Evolutionary conservation across 1,140 invertebrate genomes (phyloP), one percentile per base, ranked within the genome.

Genomic region (Pachypeltis micranthus): DNA sequence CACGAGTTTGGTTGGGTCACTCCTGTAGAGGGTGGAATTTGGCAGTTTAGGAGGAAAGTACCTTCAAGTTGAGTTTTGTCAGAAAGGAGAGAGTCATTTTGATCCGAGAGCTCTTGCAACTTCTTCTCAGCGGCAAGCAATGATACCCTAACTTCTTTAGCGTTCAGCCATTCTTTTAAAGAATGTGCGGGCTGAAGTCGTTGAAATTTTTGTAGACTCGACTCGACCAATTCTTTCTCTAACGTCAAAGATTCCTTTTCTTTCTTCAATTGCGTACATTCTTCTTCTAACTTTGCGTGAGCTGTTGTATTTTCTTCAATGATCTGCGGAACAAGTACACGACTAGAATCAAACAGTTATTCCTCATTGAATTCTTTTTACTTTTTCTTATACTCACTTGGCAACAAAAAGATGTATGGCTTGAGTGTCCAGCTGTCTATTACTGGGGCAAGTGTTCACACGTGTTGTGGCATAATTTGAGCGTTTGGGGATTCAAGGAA

Each of bases 281-380:
- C 73, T 44, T 72, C 70, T 61, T 73, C 70, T 44, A 77, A 66
- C 58, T 77, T 75, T n/a, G 75, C 51, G 76, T 74, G 10, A 71
- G 74, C 65, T 75, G 54, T 59, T 62, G 24, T 44, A 23, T 54
- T 67, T 60, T 58, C 60, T 66, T 61, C 65, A 14, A 66, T 34
- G 21, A 59, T 59, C 63, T 63, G 16, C 31, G 67, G 58, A 55
- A 14, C 26, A 63, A 62, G 28, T 56, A 51, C 59, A 66, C 24
- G n/a, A 65, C 58, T 63, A 61, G n/a, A 29, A 44, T 14, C 26
- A 39, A 39, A n/a, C n/a, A n/a, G n/a, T n/a, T n/a, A n/a, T n/a
- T n/a, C n/a, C n/a, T n/a, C n/a, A n/a, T n/a, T n/a, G n/a, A n/a
- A n/a, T n/a, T n/a, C n/a, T n/a, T n/a, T n/a, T n/a, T n/a, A n/a